phyloP scores from a whole-genome alignment of 2,113 vertebrate species.

The Pardalotus punctatus region DNA sequence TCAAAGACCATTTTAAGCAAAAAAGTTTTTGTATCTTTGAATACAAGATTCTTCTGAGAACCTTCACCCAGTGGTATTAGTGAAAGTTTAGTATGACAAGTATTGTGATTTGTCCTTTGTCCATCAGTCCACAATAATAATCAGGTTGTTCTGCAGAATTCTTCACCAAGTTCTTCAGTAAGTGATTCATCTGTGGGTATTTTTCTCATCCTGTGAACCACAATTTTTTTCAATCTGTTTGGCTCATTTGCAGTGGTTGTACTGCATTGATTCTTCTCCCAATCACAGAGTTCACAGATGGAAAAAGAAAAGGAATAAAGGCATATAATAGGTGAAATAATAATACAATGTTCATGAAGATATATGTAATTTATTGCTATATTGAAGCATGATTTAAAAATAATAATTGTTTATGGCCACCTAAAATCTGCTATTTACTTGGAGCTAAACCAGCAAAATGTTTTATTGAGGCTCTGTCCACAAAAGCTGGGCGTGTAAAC shows the following conservation, averaged over 20 bases:
- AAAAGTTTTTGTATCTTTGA: not conserved
- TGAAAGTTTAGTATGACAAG: not conserved
- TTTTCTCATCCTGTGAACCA: not conserved
- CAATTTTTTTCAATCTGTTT: not conserved
- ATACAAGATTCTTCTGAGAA: not conserved
- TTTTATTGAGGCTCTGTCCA: not conserved
- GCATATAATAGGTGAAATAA: not conserved
- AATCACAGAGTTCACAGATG: not conserved
- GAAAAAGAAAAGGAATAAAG: not conserved
- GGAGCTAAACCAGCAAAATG: not conserved
- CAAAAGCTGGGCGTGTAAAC: not conserved
- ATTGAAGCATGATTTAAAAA: not conserved
- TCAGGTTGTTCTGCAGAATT: not conserved
- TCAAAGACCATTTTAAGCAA: not conserved
- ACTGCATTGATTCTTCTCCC: not conserved
- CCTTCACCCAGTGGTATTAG: not conserved
- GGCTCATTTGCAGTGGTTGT: not conserved
- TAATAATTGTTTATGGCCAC: not conserved
- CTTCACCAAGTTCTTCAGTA: not conserved
- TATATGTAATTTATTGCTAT: not conserved
- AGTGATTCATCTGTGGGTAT: not conserved
- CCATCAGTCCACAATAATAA: not conserved
- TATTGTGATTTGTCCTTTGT: not conserved
- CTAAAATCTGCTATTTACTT: not conserved
- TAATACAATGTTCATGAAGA: not conserved